Evolutionary conservation across 2,888 invertebrate genomes (phyloP), one percentile per base, ranked within the genome.

Genomic region (Microctonus brassicae): DNA sequence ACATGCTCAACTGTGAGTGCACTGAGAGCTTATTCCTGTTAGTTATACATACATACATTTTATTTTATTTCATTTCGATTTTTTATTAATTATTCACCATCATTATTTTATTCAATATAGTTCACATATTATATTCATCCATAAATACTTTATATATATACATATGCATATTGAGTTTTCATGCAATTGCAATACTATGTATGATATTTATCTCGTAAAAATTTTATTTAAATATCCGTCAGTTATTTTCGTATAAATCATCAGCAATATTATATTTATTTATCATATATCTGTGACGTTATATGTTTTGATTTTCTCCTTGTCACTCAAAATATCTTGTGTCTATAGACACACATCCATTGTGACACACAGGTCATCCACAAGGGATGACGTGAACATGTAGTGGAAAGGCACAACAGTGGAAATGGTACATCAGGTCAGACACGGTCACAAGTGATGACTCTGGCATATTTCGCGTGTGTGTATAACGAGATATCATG

Each of bases 1-100:
- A 34, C 33, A 60, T 34, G 34, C 20, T 62, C n/a, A 24, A 3
- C 20, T 62, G 13, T n/a, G 24, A 61, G 20, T 61, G 39, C 39
- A 13, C 52, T 52, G 29, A 52, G 26, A 63, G 63, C 29, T 63
- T 52, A 24, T 63, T 33, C 20, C 5, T 42, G 47, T 63, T 62
- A 10, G 13, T 10, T 47, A 29, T 47, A 63, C 7, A 7, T 2
- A 47, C 17, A n/a, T 1, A 17, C 17, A 47, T 47, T 47, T 7
- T 5, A 1, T 60, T 34, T 2, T 34, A 20, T 20, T 63, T 26
- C 17, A 17, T 39, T 34, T 2, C 17, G n/a, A 29, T 36, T 17
- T n/a, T 60, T 60, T n/a, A 20, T 60, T 60, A 1, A 17, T 60
- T 42, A 3, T 3, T 3, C 10, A 20, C 26, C 13, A 24, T 55